phyloP scores from a whole-genome alignment of 2,797 vertebrate species.

The Rhadinocentrus ornatus region DNA sequence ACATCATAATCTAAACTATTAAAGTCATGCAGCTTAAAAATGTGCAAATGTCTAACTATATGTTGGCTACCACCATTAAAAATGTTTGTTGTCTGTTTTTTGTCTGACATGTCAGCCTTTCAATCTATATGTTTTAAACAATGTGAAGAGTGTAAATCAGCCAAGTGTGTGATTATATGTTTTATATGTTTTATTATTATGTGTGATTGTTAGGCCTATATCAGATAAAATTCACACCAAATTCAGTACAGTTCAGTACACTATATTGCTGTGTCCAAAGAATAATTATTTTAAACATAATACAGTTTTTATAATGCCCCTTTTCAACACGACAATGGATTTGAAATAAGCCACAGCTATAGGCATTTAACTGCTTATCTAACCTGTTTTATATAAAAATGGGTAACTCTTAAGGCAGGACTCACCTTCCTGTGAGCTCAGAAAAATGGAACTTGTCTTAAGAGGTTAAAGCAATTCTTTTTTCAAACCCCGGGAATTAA shows the following conservation, averaged over 20 bases:
- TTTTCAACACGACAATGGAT: background rate
- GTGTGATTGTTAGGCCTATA: background rate
- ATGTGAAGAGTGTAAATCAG: background rate
- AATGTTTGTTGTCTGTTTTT: no score
- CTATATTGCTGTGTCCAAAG: background rate
- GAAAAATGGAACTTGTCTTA: background rate
- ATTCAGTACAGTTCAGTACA: background rate
- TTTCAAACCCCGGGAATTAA: background rate
- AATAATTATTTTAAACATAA: background rate
- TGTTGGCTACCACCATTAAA: background rate
- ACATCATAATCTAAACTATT: slow-evolving; percentile 27
- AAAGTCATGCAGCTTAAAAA: background rate
- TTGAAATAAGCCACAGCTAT: background rate
- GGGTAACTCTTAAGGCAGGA: slow-evolving; percentile 1
- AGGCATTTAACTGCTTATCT: background rate
- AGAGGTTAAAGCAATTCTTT: background rate
- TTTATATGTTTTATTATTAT: no score
- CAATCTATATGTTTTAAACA: background rate
- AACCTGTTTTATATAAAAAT: background rate
- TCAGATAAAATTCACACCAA: background rate
- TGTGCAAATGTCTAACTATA: background rate
- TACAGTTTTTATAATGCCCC: background rate
- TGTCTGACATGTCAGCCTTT: background rate
- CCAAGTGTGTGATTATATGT: no score
- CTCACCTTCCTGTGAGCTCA: background rate